A percentile compares a stretch with the other conserved stretches of the same genome.
Conservation (phyloP, 23 tunicate species). For the Trididemnum clinides region DNA sequence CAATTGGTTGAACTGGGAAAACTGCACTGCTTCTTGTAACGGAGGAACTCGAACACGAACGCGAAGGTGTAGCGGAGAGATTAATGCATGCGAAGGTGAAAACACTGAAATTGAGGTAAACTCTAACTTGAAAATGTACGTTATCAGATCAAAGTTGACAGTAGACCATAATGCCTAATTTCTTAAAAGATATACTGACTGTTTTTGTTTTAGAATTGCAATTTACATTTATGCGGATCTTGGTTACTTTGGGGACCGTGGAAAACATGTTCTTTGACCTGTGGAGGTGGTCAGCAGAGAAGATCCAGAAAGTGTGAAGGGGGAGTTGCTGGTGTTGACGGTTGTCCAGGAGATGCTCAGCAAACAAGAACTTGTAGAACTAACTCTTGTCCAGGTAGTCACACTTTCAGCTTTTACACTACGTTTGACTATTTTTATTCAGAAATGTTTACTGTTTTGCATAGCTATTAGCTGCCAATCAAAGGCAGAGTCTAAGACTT, state of each 20-base stretch:
- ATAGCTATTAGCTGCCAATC: too few relatives aligned
- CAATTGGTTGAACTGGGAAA: constrained; percentile 14
- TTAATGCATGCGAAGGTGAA: too few relatives aligned
- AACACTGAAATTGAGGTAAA: too few relatives aligned
- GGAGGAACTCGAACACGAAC: constrained; percentile 18
- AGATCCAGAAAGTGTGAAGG: constrained; percentile 35
- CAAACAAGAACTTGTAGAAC: background rate
- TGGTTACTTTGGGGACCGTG: constrained; percentile 39
- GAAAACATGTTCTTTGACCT: constrained; percentile 12
- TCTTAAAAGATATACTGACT: too few relatives aligned
- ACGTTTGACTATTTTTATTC: too few relatives aligned
- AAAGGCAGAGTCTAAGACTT: too few relatives aligned
- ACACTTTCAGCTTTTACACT: background rate
- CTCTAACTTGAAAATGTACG: too few relatives aligned
- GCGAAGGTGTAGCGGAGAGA: constrained; percentile 5
- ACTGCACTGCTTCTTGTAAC: constrained; percentile 17
- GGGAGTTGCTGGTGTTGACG: background rate
- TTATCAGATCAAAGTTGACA: too few relatives aligned
- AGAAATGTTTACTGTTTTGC: too few relatives aligned
- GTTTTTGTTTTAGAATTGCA: background rate
- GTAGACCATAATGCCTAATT: too few relatives aligned
- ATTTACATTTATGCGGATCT: background rate
- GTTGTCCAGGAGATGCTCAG: background rate
- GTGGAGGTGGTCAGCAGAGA: constrained; percentile 7
- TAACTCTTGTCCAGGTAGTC: background rate